Evolutionary conservation across 2,888 invertebrate species (phyloP), one percentile per base, ranked within the genome.

Genomic region (Caenorhabditis panamensis): DNA sequence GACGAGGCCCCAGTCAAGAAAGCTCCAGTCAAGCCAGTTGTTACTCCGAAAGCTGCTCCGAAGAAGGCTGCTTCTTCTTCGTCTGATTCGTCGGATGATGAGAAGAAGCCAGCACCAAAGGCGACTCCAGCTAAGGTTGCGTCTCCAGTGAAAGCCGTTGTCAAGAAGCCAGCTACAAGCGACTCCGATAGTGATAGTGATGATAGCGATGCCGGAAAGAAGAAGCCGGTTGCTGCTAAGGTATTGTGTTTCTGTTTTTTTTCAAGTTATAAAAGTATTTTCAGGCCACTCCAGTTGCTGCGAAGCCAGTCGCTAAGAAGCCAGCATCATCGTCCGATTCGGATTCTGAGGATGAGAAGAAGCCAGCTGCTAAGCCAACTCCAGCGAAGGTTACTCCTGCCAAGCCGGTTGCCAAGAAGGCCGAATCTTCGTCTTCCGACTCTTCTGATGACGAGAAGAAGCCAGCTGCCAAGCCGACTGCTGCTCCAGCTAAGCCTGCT

Each of bases 1-100:
- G 82, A 80, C n/a, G 85, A 85, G 24, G 66, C 64, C 59, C 53
- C 80, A 68, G 41, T 63, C 0, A 79, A 79, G 47, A 79, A 78
- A 49, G 59, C 41, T 67, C 71, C 26, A 20, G 51, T 16, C 51
- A 66, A 22, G 79, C 78, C 22, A 28, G 61, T 28, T 22, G 56
- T 24, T 13, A 59, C 37, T 6, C 59, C 77, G 11, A 53, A 71
- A 11, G 41, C 61, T 36, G 63, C 68, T 3, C 41, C 59, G 6
- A 84, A 82, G 66, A 73, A 76, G 51, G 61, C 63, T 22, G 63
- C 61, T 22, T 75, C 69, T 5, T 69, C 56, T 6, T 64, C 64
- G 1, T 78, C 82, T 22, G 77, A 82, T 20, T 75, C 69, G 6
- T 77, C 82, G 8, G 81, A 81, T 31, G 76, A 76, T 20, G 76